Percentiles rank a stretch among this genome's conserved stretches.
Conservation (phyloP, 1,140 invertebrate species). For the Papilio dardanus region DNA sequence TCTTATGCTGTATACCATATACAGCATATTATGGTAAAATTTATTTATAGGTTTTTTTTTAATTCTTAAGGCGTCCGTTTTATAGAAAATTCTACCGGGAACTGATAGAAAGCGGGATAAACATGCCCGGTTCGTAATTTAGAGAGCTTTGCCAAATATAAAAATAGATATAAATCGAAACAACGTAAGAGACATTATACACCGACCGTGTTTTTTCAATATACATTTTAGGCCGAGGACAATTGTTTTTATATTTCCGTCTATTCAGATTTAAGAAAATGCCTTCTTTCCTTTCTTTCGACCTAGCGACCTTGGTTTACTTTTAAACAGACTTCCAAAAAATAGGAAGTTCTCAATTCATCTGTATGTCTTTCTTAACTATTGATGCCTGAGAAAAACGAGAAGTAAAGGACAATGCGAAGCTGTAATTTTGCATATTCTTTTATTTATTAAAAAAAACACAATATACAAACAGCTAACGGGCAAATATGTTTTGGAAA, state of each 20-base stretch:
- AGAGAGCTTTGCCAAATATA: conserved; percentile 57
- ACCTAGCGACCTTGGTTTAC: not conserved
- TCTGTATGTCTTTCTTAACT: no score
- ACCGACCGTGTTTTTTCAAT: conserved; percentile 23
- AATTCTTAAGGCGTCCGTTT: conserved; percentile 46
- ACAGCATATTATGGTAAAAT: conserved; percentile 63
- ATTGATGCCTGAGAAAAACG: not conserved
- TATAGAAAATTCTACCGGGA: conserved; percentile 37
- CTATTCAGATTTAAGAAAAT: not conserved
- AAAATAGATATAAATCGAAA: conserved; percentile 54
- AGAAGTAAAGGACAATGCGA: not conserved
- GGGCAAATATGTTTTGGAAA: not conserved
- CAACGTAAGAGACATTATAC: conserved; percentile 49
- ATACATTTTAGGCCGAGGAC: conserved; percentile 25
- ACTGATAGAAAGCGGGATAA: conserved; percentile 50
- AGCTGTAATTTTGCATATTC: not conserved
- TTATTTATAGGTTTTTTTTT: conserved; percentile 38
- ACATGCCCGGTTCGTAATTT: conserved; percentile 22
- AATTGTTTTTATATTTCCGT: not conserved
- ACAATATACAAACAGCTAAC: no score
- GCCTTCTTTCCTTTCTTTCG: not conserved
- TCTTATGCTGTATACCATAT: conserved; percentile 59
- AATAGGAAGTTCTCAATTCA: no score
- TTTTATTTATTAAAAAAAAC: not conserved
- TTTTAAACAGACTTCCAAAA: no score